Conservation (phyloP, 2,113 vertebrate genomes). For the Heterotis niloticus region DNA sequence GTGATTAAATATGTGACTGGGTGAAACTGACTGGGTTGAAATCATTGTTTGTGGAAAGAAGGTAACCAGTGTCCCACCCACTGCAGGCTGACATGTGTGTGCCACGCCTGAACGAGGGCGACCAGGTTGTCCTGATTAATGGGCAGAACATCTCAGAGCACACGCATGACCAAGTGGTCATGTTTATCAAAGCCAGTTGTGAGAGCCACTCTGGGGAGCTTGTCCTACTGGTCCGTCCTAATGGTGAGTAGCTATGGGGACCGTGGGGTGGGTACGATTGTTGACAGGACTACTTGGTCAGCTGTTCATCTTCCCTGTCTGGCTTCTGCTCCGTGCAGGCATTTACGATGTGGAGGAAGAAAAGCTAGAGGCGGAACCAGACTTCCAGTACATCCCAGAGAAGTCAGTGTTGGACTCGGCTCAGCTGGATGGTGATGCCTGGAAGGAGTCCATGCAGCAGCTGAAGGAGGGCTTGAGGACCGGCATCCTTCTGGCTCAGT, state of each 20-base stretch:
- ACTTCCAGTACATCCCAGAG: constrained; percentile 98
- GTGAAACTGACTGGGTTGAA: too few species aligned
- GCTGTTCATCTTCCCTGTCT: neutral
- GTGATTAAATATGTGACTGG: too few species aligned
- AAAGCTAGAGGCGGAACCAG: constrained; percentile 88
- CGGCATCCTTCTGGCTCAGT: constrained; percentile 82
- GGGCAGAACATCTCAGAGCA: constrained; percentile 92
- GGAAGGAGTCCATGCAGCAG: constrained; percentile 86
- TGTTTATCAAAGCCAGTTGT: constrained; percentile 96
- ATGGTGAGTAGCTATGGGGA: constrained; percentile 69
- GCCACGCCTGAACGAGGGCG: constrained; percentile 94
- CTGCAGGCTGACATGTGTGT: constrained; percentile 91
- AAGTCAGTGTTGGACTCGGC: constrained; percentile 78
- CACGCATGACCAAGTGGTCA: constrained; percentile 94
- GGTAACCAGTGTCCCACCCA: too few species aligned
- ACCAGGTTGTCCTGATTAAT: constrained; percentile 95
- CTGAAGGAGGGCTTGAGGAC: constrained; percentile 83
- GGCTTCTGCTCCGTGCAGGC: constrained; percentile 57
- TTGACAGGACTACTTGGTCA: neutral
- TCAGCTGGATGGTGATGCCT: constrained; percentile 82
- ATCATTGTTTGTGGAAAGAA: too few species aligned
- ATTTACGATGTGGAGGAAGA: constrained; percentile 96
- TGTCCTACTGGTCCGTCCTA: constrained; percentile 89
- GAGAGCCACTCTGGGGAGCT: constrained; percentile 92
- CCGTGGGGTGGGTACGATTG: neutral